A percentile compares a stretch with the other conserved stretches of the same genome.
These are phyloP conservation scores for Pammene aurita DNA, from an alignment of 2,888 invertebrate species.

Conservation along the genomic window DNA sequence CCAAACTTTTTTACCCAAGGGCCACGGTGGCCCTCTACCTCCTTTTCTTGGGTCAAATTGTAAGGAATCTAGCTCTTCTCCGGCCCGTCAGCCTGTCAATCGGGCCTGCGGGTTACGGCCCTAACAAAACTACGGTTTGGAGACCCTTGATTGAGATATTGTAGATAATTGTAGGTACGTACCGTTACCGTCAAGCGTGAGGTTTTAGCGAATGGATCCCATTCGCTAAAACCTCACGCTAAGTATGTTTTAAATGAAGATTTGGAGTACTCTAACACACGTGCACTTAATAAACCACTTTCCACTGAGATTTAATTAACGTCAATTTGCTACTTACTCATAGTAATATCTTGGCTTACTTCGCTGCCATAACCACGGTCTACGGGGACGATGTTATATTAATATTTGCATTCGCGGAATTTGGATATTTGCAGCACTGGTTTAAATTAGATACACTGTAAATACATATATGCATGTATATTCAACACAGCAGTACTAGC, in stretches of 20 bases:
- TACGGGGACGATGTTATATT: conserved; percentile 17
- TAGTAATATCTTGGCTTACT: conserved; percentile 30
- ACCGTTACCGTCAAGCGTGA: too few species aligned
- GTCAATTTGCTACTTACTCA: conserved; percentile 43
- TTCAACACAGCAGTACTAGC: not conserved
- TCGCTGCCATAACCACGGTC: conserved; percentile 16
- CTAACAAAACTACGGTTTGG: too few species aligned
- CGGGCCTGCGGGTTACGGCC: too few species aligned
- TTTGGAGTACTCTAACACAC: not conserved
- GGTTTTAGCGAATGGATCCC: too few species aligned
- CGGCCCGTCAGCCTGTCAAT: too few species aligned
- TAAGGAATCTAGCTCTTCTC: too few species aligned
- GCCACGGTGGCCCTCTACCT: too few species aligned
- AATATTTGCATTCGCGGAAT: conserved; percentile 4
- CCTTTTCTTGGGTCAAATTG: too few species aligned
- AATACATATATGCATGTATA: not conserved
- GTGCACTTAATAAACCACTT: conserved; percentile 42
- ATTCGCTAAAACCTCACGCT: too few species aligned
- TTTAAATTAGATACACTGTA: not conserved
- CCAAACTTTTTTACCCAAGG: too few species aligned
- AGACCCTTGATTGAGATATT: too few species aligned
- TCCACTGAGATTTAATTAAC: conserved; percentile 47
- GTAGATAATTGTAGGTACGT: too few species aligned
- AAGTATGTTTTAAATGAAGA: not conserved
- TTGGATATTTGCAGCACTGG: conserved; percentile 5